Evolutionary conservation across 2,888 invertebrate genomes (phyloP).

Genomic region (Synergus itoensis): DNA sequence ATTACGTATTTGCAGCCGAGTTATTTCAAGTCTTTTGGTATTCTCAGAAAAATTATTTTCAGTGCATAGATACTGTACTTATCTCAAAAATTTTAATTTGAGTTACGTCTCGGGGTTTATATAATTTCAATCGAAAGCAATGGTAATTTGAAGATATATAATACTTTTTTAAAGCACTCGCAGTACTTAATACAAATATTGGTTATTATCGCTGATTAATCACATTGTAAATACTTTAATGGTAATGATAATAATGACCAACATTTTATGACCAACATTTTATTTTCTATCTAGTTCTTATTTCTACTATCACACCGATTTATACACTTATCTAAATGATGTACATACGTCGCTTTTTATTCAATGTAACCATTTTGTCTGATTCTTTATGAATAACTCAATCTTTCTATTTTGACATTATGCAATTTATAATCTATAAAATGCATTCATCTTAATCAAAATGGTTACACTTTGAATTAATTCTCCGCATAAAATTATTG

Average conservation of each 20-base stretch:
- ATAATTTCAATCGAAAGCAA: slow-evolving; percentile 14
- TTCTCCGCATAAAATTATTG: slow-evolving; percentile 40
- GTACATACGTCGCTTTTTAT: slow-evolving; percentile 24
- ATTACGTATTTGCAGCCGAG: background rate
- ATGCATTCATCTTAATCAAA: background rate
- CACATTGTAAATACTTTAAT: slow-evolving; percentile 44
- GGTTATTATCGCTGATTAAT: slow-evolving; percentile 39
- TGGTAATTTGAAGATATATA: slow-evolving; percentile 24
- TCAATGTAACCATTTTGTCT: slow-evolving; percentile 12
- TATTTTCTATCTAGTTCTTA: slow-evolving; percentile 72
- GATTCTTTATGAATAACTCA: background rate
- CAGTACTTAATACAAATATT: slow-evolving; percentile 42
- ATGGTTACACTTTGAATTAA: slow-evolving; percentile 19
- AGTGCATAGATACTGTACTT: background rate
- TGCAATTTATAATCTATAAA: background rate
- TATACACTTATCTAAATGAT: slow-evolving; percentile 71
- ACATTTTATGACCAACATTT: slow-evolving; percentile 69
- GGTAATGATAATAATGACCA: slow-evolving; percentile 59
- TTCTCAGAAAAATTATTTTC: slow-evolving; percentile 17
- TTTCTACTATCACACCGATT: slow-evolving; percentile 77
- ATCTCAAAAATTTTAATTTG: background rate
- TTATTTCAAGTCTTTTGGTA: background rate
- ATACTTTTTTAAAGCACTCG: slow-evolving; percentile 43
- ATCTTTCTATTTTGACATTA: background rate
- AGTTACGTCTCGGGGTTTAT: background rate